A percentile compares a stretch with the other conserved stretches of the same genome.
phyloP scores from a whole-genome alignment of 2,888 invertebrate genomes.

The Neuroscelio doddi region DNA sequence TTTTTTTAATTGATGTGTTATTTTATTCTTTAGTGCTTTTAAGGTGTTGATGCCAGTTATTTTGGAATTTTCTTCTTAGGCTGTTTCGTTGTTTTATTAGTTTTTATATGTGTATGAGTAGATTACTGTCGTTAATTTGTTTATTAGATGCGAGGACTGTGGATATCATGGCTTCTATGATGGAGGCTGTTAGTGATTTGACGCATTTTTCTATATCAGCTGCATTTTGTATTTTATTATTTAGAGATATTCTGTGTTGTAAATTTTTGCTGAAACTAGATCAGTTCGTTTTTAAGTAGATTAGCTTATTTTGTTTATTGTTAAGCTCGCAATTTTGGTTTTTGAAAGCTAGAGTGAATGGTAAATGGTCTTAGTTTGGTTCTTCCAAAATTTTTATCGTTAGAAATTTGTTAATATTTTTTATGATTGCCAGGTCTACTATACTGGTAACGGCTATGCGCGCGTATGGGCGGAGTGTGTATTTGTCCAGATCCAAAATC shows the following conservation, averaged over 20 bases:
- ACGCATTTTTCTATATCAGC: constrained; percentile 11
- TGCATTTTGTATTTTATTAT: constrained; percentile 9
- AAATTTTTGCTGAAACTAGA: constrained; percentile 12
- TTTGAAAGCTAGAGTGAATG: constrained; percentile 23
- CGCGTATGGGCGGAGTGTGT: constrained; percentile 23
- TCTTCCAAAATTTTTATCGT: constrained; percentile 19
- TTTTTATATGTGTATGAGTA: constrained; percentile 5
- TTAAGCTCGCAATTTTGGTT: background rate
- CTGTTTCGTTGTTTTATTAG: constrained; percentile 27
- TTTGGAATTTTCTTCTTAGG: constrained; percentile 21
- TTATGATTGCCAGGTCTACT: constrained; percentile 35
- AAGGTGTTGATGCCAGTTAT: background rate
- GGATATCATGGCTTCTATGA: constrained; percentile 9
- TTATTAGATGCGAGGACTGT: background rate
- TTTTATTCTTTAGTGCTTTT: constrained; percentile 13
- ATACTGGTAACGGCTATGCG: background rate
- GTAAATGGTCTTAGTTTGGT: constrained; percentile 45
- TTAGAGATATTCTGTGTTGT: constrained; percentile 1
- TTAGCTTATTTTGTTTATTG: too few species aligned
- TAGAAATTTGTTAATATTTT: constrained; percentile 21
- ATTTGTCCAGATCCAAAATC: constrained; percentile 15
- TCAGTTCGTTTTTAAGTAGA: constrained; percentile 29
- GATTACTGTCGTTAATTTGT: background rate
- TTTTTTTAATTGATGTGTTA: constrained; percentile 13
- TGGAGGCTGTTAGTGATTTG: constrained; percentile 1